Evolutionary conservation across 2,888 invertebrate species (phyloP).

Genomic region (Cremastinae sp.): DNA sequence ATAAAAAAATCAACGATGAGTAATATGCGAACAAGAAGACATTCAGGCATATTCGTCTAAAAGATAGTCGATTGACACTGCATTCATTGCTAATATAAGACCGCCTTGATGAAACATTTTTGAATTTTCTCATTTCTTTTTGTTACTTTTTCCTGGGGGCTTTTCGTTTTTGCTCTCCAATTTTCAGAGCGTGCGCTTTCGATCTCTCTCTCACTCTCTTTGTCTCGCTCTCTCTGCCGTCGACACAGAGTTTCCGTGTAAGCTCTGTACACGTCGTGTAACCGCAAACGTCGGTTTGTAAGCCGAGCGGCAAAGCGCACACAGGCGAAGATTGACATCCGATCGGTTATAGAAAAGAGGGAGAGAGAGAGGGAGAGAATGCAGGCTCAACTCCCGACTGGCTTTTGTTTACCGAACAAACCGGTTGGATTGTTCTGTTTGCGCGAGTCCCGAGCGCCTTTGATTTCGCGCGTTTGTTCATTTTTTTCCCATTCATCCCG

Average conservation of each 20-base stretch:
- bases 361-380: slow-evolving; percentile 21
- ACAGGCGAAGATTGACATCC: slow-evolving; percentile 59
- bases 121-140: no score
- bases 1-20: no score
- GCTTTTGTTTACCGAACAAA: slow-evolving; percentile 64
- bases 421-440: slow-evolving; percentile 67
- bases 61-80: no score
- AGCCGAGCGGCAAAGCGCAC: slow-evolving; percentile 20
- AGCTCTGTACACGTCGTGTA: slow-evolving; percentile 8
- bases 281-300: slow-evolving; percentile 20
- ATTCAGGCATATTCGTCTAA: no score
- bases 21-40: no score
- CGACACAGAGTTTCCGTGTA: no score
- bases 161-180: neutral
- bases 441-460: slow-evolving; percentile 63
- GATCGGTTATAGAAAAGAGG: slow-evolving; percentile 19
- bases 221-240: slow-evolving; percentile 18
- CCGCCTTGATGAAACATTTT: no score
- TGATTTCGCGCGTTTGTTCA: slow-evolving; percentile 20
- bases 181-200: neutral
- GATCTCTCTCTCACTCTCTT: neutral
- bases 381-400: neutral
- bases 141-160: no score
- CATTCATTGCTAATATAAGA: no score
- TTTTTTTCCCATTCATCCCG: neutral